Conservation (phyloP, 1,140 invertebrate species). For the Sarcophaga bullata region DNA sequence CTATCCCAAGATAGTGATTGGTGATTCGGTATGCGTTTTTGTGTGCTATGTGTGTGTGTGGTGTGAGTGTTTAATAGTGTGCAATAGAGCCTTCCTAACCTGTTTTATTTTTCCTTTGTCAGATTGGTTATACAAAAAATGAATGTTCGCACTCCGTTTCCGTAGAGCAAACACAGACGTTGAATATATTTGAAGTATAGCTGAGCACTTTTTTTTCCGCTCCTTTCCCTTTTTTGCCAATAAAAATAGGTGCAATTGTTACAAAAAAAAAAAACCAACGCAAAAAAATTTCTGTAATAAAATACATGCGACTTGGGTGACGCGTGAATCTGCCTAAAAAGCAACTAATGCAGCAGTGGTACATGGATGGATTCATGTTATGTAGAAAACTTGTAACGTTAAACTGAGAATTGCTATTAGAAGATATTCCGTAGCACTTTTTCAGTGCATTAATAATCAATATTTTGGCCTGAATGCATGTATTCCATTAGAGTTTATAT, state of each 20-base stretch:
- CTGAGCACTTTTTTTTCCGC: not conserved
- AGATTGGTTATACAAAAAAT: constrained; percentile 31
- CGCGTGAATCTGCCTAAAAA: too few relatives aligned
- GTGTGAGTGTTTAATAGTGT: not conserved
- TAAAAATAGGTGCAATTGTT: constrained; percentile 12
- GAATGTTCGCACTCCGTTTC: constrained; percentile 40
- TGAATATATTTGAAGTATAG: constrained; percentile 37
- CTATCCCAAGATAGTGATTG: not conserved
- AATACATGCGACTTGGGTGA: too few relatives aligned
- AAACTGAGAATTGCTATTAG: too few relatives aligned
- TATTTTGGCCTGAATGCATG: too few relatives aligned
- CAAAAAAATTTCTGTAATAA: too few relatives aligned
- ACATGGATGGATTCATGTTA: too few relatives aligned
- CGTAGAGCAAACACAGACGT: constrained; percentile 37
- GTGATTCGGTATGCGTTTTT: not conserved
- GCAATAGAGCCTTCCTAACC: not conserved
- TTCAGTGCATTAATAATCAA: too few relatives aligned
- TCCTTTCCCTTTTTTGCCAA: not conserved
- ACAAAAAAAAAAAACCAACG: not conserved
- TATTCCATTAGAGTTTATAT: too few relatives aligned
- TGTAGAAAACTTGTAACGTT: too few relatives aligned
- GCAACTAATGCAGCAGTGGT: too few relatives aligned
- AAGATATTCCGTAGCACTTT: too few relatives aligned
- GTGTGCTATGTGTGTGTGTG: not conserved
- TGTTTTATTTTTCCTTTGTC: not conserved